Conservation (phyloP, 2,888 invertebrate species). For the Seira ritae region DNA sequence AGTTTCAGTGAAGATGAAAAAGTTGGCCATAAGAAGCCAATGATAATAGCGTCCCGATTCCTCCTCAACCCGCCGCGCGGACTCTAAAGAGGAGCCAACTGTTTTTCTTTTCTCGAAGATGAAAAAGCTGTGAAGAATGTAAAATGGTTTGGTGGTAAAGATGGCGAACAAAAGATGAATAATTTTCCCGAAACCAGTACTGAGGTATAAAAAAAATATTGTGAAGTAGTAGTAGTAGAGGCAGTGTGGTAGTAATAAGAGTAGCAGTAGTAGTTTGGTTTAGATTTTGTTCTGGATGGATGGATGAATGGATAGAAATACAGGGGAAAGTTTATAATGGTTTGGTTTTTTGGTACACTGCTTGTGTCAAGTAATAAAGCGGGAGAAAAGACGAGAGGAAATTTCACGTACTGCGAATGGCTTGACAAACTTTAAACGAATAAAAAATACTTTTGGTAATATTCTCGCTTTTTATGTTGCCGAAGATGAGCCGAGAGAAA, state of each 20-base stretch:
- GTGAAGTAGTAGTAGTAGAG: not conserved
- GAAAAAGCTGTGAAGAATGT: constrained; percentile 27
- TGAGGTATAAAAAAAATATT: not conserved
- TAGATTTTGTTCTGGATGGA: not conserved
- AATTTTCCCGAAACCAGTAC: constrained; percentile 3
- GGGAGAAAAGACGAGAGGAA: not conserved
- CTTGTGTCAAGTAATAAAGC: constrained; percentile 22
- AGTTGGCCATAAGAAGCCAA: constrained; percentile 20
- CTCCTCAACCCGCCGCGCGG: not conserved
- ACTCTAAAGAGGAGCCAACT: constrained; percentile 24
- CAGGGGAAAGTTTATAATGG: constrained; percentile 7
- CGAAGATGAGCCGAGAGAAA: constrained; percentile 14
- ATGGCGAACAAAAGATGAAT: constrained; percentile 19
- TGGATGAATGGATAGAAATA: constrained; percentile 1
- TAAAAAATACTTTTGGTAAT: constrained; percentile 12
- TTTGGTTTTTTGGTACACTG: constrained; percentile 19
- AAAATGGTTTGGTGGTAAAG: constrained; percentile 30
- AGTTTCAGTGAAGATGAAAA: constrained; percentile 13
- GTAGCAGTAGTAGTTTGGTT: not conserved
- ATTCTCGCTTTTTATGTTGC: constrained; percentile 18
- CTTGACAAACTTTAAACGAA: constrained; percentile 13
- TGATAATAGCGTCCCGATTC: constrained; percentile 20
- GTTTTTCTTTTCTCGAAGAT: constrained; percentile 15
- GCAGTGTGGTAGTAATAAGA: too few relatives aligned
- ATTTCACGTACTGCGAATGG: not conserved